Evolutionary conservation across 2,888 invertebrate genomes (phyloP), one percentile per base, ranked within the genome.

Genomic region (Boloria selene): DNA sequence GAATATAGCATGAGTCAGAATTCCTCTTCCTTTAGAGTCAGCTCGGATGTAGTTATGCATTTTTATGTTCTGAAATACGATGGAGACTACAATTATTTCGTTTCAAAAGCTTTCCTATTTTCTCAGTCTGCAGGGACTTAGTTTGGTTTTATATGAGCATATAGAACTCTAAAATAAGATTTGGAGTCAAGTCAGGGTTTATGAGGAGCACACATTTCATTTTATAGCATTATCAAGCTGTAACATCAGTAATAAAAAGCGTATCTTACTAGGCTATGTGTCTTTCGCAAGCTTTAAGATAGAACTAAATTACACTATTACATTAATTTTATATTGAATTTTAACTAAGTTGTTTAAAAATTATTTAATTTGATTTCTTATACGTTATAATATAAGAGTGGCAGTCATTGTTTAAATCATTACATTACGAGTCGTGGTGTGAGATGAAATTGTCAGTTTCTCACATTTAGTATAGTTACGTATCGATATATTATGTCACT

Each of bases 131-230:
- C 18, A 44, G 55, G 14, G 26, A 55, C 22, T 16, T n/a, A 10
- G 45, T 16, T 50, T 55, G 44, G 42, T 62, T 51, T 16, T 45
- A 45, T 38, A 38, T 38, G 10, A 38, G 7, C 49, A 53, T 51
- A 56, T 49, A 13, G 45, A 59, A 55, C 54, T 63, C 56, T 52
- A 44, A 64, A 65, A 49, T 59, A 52, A 65, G 66, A 70, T 67
- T 64, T 56, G 62, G 59, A 64, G 66, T 66, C 65, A 65, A 69
- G 51, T 66, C 45, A 63, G n/a, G 61, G 64, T 71, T 72, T 71
- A 72, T 51, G 68, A 65, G 52, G 38, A 64, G 31, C 64, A 38
- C 61, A 64, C 54, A 65, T 66, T 69, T 61, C 59, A 60, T 65
- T 69, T 70, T 67, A 70, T 59, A 64, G 61, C 67, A 70, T 63